These are phyloP conservation scores for Acleris holmiana DNA, from an alignment of 2,888 invertebrate species.

Conservation along the genomic window DNA sequence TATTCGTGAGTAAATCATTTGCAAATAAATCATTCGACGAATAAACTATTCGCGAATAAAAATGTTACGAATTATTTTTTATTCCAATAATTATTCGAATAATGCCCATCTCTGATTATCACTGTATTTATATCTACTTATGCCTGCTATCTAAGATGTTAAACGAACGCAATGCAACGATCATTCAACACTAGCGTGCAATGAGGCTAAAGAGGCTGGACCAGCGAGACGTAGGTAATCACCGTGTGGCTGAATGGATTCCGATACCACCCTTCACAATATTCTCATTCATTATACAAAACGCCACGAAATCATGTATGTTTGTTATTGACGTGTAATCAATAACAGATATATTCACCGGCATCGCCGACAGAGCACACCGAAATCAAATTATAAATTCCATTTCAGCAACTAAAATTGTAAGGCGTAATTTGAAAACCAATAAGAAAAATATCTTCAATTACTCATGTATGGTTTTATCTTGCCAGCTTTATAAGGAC, in stretches of 20 bases:
- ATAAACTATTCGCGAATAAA: too few relatives aligned
- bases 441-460: slow-evolving; percentile 31
- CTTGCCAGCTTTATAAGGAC: slow-evolving; percentile 13
- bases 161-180: slow-evolving; percentile 55
- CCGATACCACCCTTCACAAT: slow-evolving; percentile 1
- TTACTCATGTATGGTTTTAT: slow-evolving; percentile 26
- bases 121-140: too few relatives aligned
- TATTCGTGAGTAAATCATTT: too few relatives aligned
- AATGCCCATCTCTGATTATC: too few relatives aligned
- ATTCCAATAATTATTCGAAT: too few relatives aligned
- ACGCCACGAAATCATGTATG: neutral
- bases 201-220: slow-evolving; percentile 47
- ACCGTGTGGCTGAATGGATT: slow-evolving; percentile 5
- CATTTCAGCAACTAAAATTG: slow-evolving; percentile 10
- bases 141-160: slow-evolving; percentile 40
- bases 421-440: slow-evolving; percentile 21
- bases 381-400: slow-evolving; percentile 11
- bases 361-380: too few relatives aligned
- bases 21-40: too few relatives aligned
- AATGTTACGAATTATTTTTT: too few relatives aligned
- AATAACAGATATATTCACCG: too few relatives aligned
- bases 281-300: neutral
- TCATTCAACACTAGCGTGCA: slow-evolving; percentile 58
- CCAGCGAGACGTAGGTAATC: neutral
- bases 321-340: too few relatives aligned